Base-by-base conservation (phyloP, 2,888 invertebrate species). In the Cecidostiba fungosa region DNA sequence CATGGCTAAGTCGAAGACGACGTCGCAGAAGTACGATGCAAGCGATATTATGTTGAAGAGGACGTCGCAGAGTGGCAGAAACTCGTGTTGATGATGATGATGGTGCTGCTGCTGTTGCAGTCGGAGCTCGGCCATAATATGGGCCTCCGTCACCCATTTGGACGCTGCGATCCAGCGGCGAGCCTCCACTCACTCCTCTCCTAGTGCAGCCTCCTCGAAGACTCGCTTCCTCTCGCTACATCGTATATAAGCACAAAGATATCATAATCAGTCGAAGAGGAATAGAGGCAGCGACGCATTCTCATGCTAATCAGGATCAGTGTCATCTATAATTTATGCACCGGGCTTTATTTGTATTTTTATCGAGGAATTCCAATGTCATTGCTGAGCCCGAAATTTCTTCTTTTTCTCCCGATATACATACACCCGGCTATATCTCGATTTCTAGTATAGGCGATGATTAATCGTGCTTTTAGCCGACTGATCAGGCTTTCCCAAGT, bases 41-140 rank as follows among this genome's bases (percentile, higher is more conserved):
- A 98, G 94, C 76, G 98, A 98, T 90, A 98, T 97, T 93, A 98
- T 97, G 94, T 98, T 98, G 95, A 98, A 98, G 76, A 98, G 95
- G 88, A 98, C 97, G 94, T 98, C 98, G 95, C 98, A 98, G 92
- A 98, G 95, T 89, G 98, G 98, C 94, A 98, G 95, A 94, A 98
- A 98, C 95, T 98, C 97, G 86, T 93, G 91, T 88, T 92, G 93
- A 8, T 36, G 43, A 6, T 43, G 76, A 14, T 77, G 77, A 0
- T 59, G 59, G 6, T 76, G 80, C 5, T 88, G 88, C 47, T 87
- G 88, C 47, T 84, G 82, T 82, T 89, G 89, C 32, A 50, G 77
- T 16, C 89, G 90, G 90, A 91, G 90, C 88, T 92, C 92, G 92
- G 93, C 93, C 93, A 93, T 93, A 93, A 92, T 66, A 66, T 93